phyloP scores from a whole-genome alignment of 1,140 invertebrate species.

The Goniozus legneri region DNA sequence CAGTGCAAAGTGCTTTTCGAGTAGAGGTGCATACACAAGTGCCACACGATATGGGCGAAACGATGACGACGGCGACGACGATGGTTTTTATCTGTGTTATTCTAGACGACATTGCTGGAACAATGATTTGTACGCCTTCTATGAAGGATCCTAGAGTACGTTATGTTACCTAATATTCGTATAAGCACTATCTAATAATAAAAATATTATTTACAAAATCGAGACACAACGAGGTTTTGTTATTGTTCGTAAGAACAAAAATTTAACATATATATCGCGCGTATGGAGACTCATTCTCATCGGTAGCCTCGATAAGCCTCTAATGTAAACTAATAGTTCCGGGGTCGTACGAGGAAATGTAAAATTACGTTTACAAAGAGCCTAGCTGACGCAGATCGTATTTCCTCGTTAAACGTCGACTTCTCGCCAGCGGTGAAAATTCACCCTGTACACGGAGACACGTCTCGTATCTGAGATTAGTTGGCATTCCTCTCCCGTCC shows the following conservation, averaged over 20 bases:
- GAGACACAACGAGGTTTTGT: slow-evolving; percentile 5
- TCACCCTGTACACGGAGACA: too few species aligned
- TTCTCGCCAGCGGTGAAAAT: too few species aligned
- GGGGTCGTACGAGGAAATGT: too few species aligned
- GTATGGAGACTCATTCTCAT: slow-evolving; percentile 9
- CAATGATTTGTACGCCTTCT: slow-evolving; percentile 53
- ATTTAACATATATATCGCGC: slow-evolving; percentile 7
- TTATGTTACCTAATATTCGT: slow-evolving; percentile 51
- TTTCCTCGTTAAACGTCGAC: too few species aligned
- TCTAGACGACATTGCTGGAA: slow-evolving; percentile 51
- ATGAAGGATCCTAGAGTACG: slow-evolving; percentile 50
- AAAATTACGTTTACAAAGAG: too few species aligned
- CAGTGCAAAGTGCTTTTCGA: too few species aligned
- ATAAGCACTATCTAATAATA: slow-evolving; percentile 52
- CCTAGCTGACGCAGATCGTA: too few species aligned
- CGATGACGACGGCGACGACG: slow-evolving; percentile 33
- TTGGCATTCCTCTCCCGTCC: too few species aligned
- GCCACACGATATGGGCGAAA: too few species aligned
- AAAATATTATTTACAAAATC: slow-evolving; percentile 52
- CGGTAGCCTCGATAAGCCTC: slow-evolving; percentile 17
- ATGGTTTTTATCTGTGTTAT: slow-evolving; percentile 50
- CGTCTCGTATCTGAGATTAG: too few species aligned
- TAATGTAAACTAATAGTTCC: too few species aligned
- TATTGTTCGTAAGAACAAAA: slow-evolving; percentile 9
- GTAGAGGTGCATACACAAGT: too few species aligned